These are phyloP conservation scores for Apomyelois bistriatella DNA, from an alignment of 2,888 invertebrate species.

Conservation along the genomic window DNA sequence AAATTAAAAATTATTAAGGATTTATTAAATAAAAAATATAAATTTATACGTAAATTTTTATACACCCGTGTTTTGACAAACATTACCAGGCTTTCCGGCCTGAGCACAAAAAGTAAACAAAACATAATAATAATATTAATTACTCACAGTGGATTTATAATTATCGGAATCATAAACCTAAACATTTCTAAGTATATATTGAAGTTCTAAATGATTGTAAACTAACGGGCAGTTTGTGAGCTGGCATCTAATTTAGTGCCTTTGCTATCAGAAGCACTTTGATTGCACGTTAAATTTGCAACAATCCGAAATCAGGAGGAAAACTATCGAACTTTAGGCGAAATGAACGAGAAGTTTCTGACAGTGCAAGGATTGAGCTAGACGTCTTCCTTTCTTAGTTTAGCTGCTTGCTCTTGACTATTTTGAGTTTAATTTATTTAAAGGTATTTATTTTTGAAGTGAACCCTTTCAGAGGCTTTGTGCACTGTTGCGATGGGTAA, in stretches of 20 bases:
- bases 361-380: conserved; percentile 36
- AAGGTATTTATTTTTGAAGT: background rate
- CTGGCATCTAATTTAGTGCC: conserved; percentile 54
- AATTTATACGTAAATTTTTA: too few relatives aligned
- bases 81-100: too few relatives aligned
- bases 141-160: too few relatives aligned
- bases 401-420: conserved; percentile 18
- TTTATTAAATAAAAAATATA: too few relatives aligned
- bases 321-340: conserved; percentile 55
- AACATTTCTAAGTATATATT: conserved; percentile 2
- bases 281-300: conserved; percentile 61
- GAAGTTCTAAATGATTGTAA: conserved; percentile 19
- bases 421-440: background rate
- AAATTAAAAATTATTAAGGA: too few relatives aligned
- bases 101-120: too few relatives aligned
- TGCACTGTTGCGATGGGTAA: too few relatives aligned
- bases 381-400: conserved; percentile 36
- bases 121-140: too few relatives aligned
- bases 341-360: conserved; percentile 58
- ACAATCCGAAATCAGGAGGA: conserved; percentile 66
- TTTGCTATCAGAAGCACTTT: conserved; percentile 56
- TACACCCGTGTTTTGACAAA: too few relatives aligned
- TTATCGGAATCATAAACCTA: too few relatives aligned
- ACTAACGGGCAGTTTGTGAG: conserved; percentile 33
- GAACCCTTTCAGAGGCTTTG: too few relatives aligned